phyloP scores from a whole-genome alignment of 2,113 vertebrate genomes.

The Anguilla japonica region DNA sequence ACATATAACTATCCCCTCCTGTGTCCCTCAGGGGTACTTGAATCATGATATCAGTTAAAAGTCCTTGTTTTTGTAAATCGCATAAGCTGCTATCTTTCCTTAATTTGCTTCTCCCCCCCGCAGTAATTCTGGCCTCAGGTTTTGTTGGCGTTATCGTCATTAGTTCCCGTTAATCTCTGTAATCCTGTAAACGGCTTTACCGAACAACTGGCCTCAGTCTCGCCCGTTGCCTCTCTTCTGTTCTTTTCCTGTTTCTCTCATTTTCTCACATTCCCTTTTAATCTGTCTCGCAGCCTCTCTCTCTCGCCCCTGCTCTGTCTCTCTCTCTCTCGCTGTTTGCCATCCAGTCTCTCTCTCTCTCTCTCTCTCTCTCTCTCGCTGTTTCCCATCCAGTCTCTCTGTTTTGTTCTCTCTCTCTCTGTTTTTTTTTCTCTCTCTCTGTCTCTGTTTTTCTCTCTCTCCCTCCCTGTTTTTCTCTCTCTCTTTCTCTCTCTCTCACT shows the following conservation, averaged over 20 bases:
- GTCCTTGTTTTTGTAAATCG: not conserved
- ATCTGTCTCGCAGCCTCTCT: not conserved
- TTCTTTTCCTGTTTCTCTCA: not conserved
- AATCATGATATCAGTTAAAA: not conserved
- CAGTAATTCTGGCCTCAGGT: not conserved
- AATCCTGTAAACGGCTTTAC: conserved; percentile 16
- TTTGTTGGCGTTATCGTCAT: not conserved
- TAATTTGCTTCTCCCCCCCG: not conserved
- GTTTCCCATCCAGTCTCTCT: not conserved
- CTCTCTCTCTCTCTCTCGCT: not conserved
- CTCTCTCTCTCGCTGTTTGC: not conserved
- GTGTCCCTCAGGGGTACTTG: not conserved
- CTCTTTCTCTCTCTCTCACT: not conserved
- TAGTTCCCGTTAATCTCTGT: conserved; percentile 4
- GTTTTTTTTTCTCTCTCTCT: not conserved
- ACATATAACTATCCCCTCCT: not conserved
- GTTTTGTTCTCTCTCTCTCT: not conserved
- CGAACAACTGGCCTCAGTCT: not conserved
- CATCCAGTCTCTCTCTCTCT: not conserved
- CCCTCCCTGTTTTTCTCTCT: not conserved
- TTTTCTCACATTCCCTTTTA: not conserved
- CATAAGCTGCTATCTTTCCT: not conserved
- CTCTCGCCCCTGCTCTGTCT: not conserved
- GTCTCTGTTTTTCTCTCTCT: not conserved
- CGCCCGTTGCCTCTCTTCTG: not conserved